Percentiles rank a stretch among this genome's conserved stretches.
These are phyloP conservation scores for Amazona vittata DNA, from an alignment of 2,113 vertebrate species.

Conservation along the genomic window DNA sequence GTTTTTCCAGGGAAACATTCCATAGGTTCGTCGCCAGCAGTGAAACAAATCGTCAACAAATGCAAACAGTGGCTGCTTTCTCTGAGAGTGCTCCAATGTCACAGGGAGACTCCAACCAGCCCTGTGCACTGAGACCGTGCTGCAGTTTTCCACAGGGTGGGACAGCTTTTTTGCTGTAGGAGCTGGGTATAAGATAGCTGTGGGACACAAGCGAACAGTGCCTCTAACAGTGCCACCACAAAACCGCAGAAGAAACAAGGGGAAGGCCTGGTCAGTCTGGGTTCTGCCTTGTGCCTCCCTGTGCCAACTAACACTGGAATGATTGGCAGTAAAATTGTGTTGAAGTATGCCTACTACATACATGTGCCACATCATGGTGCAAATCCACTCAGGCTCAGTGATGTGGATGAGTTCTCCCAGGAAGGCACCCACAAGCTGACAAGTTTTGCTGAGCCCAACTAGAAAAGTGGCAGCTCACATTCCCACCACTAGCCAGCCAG, in stretches of 20 bases:
- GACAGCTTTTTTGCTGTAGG: background rate
- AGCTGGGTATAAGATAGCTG: background rate
- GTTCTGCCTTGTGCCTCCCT: background rate
- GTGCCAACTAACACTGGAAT: accelerated
- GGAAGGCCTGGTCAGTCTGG: background rate
- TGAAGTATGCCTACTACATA: background rate
- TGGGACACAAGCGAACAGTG: background rate
- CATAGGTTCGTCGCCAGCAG: constrained; percentile 55
- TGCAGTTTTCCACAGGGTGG: background rate
- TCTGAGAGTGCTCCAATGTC: background rate
- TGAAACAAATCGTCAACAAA: constrained; percentile 33
- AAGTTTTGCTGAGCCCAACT: background rate
- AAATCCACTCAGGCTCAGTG: background rate
- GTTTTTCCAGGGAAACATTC: constrained; percentile 47
- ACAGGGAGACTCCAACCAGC: background rate
- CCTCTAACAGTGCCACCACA: background rate
- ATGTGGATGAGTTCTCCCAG: background rate
- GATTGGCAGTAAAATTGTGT: background rate
- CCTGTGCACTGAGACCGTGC: background rate
- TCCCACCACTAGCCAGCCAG: background rate
- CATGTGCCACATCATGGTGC: background rate
- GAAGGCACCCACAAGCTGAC: background rate
- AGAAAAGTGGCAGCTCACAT: background rate
- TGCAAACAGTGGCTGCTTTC: constrained; percentile 35
- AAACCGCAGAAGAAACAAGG: background rate